Evolutionary conservation across 2,113 vertebrate genomes (phyloP), one percentile per base, ranked within the genome.

Genomic region (Etheostoma cragini): DNA sequence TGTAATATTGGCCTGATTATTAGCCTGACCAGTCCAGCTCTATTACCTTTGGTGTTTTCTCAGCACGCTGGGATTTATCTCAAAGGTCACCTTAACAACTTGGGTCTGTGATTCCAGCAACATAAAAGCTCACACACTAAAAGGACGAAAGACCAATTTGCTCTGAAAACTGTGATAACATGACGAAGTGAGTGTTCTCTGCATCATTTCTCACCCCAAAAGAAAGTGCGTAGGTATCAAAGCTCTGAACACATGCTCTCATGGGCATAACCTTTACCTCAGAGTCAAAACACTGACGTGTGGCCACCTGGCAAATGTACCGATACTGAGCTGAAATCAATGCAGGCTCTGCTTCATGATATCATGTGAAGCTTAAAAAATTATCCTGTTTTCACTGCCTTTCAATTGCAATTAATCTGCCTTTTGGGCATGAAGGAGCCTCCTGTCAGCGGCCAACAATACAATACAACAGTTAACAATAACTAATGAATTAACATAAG

Each of bases 401-500:
- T 42, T 63, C 46, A 8, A 5, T 24, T 61, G 38, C 35, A 47
- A 21, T 17, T 11, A 17, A 33, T 60, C 33, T 33, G 15, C 49
- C 71, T 76, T n/a, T 60, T 0, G 1, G 67, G 76, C n/a, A 53
- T 8, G n/a, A 30, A 66, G 70, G 21, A 80, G 64, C 1, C 52
- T 80, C 68, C 78, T 54, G 57, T 24, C 38, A 38, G 42, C 13
- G 0, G 15, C 7, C 30, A 30, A 30, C 30, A 30, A 30, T 30
- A 30, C 30, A 30, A 30, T 30, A 30, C 2, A 30, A 30, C 30
- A 30, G 45, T 49, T 74, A 86, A 65, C 38, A 76, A 61, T 38
- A 84, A 57, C 60, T 57, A 60, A 84, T 81, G 69, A 72, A 88
- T 84, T 64, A 86, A 86, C 69, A 80, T 75, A 52, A 89, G 76